These are phyloP conservation scores for Lanius ludovicianus DNA, from an alignment of 2,113 vertebrate genomes.

Conservation along the genomic window DNA sequence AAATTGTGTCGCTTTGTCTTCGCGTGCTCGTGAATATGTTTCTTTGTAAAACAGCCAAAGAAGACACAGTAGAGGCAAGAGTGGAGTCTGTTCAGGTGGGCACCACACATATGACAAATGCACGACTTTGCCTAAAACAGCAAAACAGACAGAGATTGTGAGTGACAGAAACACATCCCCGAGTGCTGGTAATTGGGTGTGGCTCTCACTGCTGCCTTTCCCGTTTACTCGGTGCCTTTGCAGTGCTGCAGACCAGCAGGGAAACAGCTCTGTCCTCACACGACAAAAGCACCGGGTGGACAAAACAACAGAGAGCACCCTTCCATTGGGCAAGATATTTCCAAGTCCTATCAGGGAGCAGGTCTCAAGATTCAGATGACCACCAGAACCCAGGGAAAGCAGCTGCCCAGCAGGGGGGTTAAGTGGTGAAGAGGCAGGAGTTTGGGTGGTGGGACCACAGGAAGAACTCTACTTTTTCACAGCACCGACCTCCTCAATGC, in stretches of 20 bases:
- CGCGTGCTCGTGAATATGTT: constrained; percentile 98
- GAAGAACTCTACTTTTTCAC: neutral
- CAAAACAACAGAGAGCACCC: accelerated
- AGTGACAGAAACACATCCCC: neutral
- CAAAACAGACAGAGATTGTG: neutral
- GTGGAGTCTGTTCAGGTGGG: constrained; percentile 94
- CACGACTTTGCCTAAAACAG: constrained; percentile 87
- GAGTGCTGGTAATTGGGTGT: accelerated
- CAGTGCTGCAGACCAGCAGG: neutral
- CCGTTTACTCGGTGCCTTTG: neutral
- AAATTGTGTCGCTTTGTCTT: constrained; percentile 98
- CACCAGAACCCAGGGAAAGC: neutral
- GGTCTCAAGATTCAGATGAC: neutral
- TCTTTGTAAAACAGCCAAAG: constrained; percentile 99
- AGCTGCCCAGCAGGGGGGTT: neutral
- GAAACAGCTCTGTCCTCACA: neutral
- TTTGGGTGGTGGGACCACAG: neutral
- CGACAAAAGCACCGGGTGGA: neutral
- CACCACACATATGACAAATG: constrained; percentile 88
- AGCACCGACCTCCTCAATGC: neutral
- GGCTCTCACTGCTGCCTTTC: neutral
- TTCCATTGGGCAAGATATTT: neutral
- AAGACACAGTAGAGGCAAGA: constrained; percentile 99
- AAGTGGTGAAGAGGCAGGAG: neutral
- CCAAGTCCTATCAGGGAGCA: neutral